Base-by-base conservation (phyloP, 2,888 invertebrate genomes). In the Volucella bombylans region DNA sequence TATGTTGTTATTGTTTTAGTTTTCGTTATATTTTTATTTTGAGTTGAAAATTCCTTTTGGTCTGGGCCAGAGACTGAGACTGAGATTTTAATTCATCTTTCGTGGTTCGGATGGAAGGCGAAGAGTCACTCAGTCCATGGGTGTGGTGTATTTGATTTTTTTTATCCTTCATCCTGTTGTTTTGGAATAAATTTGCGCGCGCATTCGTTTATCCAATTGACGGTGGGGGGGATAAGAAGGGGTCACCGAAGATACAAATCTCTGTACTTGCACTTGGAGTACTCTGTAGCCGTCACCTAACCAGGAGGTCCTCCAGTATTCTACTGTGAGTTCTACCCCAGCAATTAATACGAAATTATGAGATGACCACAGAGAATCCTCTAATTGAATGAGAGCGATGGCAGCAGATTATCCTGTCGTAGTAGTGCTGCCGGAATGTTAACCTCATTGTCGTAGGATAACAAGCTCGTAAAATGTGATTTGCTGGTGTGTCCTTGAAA, bases 381-480 rank as follows among this genome's bases (percentile, higher is more conserved):
- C 49, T 80, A 83, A 85, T 85, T 81, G 85, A 85, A 81, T 85
- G 52, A 79, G 15, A 39, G 55, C 62, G 57, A 67, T 15, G 57
- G 65, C 23, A 54, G 57, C 79, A 62, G 72, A 55, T 49, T 64
- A 55, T 73, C 54, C 61, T n/a, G 23, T 55, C 67, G 67, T 61
- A 65, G 31, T 6, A 31, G 31, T 31, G 31, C 31, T 31, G 31
- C 31, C 31, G 31, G 71, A 77, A 77, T 71, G 69, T 64, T 81
- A 81, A 85, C 76, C 81, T 85, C 72, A 50, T 85, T 85, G 6
- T 61, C 52, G 68, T 47, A 68, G 81, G 67, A 85, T 85, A 85
- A 85, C 85, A 81, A 82, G 82, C 82, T 82, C 78, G 71, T 82
- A 78, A 82, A 85, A 85, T 85, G 67, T 76, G 85, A 81, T 85